A percentile compares a stretch with the other conserved stretches of the same genome.
Conservation (phyloP, 92 coral and sea anemone genomes). For the Montipora capitata region DNA sequence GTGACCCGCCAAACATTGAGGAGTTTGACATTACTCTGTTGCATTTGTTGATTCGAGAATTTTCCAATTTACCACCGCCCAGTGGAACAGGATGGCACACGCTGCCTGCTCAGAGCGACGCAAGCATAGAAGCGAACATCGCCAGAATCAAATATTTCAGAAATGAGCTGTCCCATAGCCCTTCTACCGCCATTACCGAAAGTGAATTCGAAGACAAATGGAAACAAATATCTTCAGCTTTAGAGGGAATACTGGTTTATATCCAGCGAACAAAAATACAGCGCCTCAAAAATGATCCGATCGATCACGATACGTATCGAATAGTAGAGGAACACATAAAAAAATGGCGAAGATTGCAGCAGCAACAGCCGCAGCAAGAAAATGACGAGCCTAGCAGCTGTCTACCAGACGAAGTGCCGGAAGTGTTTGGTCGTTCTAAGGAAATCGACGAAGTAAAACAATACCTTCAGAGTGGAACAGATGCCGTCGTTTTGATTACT, state of each 20-base stretch:
- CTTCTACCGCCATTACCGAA: slow-evolving; percentile 29
- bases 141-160: slow-evolving; percentile 56
- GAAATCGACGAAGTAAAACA: slow-evolving; percentile 4
- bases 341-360: background rate
- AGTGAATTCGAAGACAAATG: slow-evolving; percentile 47
- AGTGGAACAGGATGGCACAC: slow-evolving; percentile 65
- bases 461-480: background rate
- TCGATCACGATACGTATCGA: slow-evolving; percentile 26
- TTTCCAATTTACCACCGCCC: slow-evolving; percentile 47
- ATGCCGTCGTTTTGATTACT: slow-evolving; percentile 40
- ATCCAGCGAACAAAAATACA: slow-evolving; percentile 36
- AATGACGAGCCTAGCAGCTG: background rate
- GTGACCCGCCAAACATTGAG: slow-evolving; percentile 46
- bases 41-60: slow-evolving; percentile 53
- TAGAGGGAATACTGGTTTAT: slow-evolving; percentile 40
- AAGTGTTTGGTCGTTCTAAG: slow-evolving; percentile 43
- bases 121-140: slow-evolving; percentile 59
- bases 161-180: slow-evolving; percentile 55
- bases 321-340: background rate
- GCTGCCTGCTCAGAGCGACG: slow-evolving; percentile 64
- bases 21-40: slow-evolving; percentile 72
- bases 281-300: slow-evolving; percentile 37
- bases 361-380: background rate
- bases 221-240: slow-evolving; percentile 26
- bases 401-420: slow-evolving; percentile 35